Base-by-base conservation (phyloP, 2,888 invertebrate genomes). In the Thereva nobilitata region DNA sequence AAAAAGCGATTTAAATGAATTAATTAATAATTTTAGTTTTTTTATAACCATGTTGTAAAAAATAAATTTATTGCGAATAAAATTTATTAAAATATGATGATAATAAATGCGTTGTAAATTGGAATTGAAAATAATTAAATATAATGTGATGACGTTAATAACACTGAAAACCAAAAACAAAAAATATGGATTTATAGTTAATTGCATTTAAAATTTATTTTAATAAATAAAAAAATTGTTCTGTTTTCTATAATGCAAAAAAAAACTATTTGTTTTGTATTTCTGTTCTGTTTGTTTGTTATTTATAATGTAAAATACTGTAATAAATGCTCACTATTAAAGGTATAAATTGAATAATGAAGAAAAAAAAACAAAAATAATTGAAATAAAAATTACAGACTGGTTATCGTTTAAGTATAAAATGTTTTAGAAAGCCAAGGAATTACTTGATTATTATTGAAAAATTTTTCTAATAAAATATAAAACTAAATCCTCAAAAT, bases 391-490 rank as follows among this genome's bases (percentile, higher is more conserved):
- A 3, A 59, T 47, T 59, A 57, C 49, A 59, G 59, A 59, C 59
- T 59, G 59, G 59, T 59, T 59, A 59, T 49, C 23, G 47, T 59
- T 59, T 59, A 59, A 47, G 59, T 12, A 12, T 35, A 23, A 23
- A 23, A 23, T 45, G 5, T 38, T 49, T 59, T 59, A 45, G 38
- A 35, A 47, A 23, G 57, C 35, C 34, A 23, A 23, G 23, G 23
- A 23, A 23, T 23, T 23, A 23, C 23, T 23, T 23, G 23, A 23
- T 23, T 2, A 23, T 23, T 23, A 23, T 23, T 23, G 2, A 23
- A 23, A 1, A 23, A 23, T 23, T 23, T 23, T 23, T 2, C 23
- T 23, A 23, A 23, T 23, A 1, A 2, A 23, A 23, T 23, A 23
- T 23, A 23, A 23, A 23, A 23, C 23, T 23, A 23, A 23, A 23